Evolutionary conservation across 1,140 invertebrate genomes (phyloP), one percentile per base, ranked within the genome.

Genomic region (Manduca sexta): DNA sequence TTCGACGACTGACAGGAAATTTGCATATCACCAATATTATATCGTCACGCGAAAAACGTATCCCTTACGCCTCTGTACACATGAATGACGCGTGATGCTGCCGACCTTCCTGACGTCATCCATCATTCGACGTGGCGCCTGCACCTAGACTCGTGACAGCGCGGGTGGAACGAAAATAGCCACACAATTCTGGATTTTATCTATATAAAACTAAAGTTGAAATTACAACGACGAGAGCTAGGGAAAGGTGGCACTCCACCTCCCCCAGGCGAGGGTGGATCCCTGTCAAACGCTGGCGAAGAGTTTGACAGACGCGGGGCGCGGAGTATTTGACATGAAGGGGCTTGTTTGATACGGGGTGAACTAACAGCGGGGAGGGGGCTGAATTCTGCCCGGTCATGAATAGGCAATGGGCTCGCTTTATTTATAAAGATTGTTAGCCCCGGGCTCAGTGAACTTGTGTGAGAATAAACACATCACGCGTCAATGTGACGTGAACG

Each of bases 11-110:
- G 75, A 70, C 67, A 69, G 62, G 62, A 64, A 81, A 83, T 84
- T 82, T 82, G 81, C 81, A 84, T 84, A 83, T 83, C 81, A 81
- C 81, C 81, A 60, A 84, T 84, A 84, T 84, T 80, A 84, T 84
- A 84, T 80, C 79, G 77, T 83, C 81, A 82, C 75, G 71, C 77
- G 81, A 84, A 84, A n/a, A 84, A 83, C 81, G 79, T 84, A 83
- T 84, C 77, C 81, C 81, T 81, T 83, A 83, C 81, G 81, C 71
- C 77, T 83, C 74, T 80, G 73, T 83, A 81, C 81, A 84, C 81
- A 83, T 77, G 81, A 84, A 83, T 83, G 81, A 84, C 81, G 81
- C 77, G 81, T 78, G 78, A 83, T 83, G 81, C 78, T 81, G 79
- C 78, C 77, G 77, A 79, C 77, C 81, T 81, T 75, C 74, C 79